Conservation (phyloP, 2,888 invertebrate genomes). For the Nomada flava region DNA sequence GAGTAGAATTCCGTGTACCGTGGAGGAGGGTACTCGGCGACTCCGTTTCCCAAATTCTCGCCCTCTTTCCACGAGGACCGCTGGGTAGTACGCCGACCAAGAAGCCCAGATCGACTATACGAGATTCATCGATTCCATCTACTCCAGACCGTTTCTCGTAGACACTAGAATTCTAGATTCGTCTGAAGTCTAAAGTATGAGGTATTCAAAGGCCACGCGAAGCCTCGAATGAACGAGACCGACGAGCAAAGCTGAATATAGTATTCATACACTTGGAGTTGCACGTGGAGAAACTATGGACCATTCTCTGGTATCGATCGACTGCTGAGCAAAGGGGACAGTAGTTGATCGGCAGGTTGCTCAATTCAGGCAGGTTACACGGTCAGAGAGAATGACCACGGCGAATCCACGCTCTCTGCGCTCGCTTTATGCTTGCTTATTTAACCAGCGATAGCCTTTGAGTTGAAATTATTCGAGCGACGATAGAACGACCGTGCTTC, state of each 20-base stretch:
- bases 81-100: constrained; percentile 8
- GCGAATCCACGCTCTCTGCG: not conserved
- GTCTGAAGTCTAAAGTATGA: not conserved
- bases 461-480: constrained; percentile 37
- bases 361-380: constrained; percentile 9
- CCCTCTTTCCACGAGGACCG: constrained; percentile 63
- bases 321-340: not conserved
- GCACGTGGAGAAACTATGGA: constrained; percentile 59
- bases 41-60: constrained; percentile 69
- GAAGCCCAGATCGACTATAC: constrained; percentile 14
- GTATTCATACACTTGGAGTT: constrained; percentile 22
- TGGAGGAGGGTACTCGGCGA: constrained; percentile 64
- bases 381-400: not conserved
- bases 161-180: not conserved
- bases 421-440: constrained; percentile 36
- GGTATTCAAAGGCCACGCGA: constrained; percentile 70
- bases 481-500: constrained; percentile 1
- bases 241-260: constrained; percentile 47
- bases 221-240: constrained; percentile 48
- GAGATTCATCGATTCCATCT: constrained; percentile 40
- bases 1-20: constrained; percentile 76
- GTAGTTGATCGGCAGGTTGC: constrained; percentile 5
- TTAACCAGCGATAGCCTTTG: constrained; percentile 43
- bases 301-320: not conserved
- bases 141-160: not conserved